These are phyloP conservation scores for Enteromius argenteus DNA, from an alignment of 2,797 vertebrate species.

Conservation along the genomic window DNA sequence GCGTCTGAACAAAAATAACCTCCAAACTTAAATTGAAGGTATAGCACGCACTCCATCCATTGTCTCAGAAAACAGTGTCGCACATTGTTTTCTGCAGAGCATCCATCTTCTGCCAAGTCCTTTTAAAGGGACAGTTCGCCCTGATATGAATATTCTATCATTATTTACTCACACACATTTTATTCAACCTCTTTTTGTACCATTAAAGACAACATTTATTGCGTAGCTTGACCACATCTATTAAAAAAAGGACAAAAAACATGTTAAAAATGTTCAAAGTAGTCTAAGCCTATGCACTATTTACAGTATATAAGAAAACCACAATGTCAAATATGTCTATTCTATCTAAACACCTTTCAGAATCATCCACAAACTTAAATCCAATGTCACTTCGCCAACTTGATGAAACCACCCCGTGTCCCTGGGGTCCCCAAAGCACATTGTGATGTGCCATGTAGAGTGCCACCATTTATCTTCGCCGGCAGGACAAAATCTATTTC, in stretches of 20 bases:
- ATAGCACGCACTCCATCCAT: conserved; percentile 9
- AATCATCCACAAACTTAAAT: background rate
- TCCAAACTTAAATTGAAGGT: conserved; percentile 26
- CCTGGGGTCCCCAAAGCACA: conserved; percentile 23
- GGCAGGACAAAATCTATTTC: conserved; percentile 50
- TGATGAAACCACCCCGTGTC: conserved; percentile 22
- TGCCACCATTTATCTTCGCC: conserved; percentile 60
- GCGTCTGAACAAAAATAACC: conserved; percentile 52
- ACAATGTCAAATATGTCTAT: background rate
- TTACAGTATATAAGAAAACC: background rate
- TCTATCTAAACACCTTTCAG: background rate
- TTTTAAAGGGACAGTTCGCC: conserved; percentile 3
- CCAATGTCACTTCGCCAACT: conserved; percentile 13
- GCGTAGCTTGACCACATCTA: background rate
- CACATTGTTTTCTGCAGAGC: conserved; percentile 18
- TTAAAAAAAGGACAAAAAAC: background rate
- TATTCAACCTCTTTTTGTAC: background rate
- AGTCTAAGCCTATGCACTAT: background rate
- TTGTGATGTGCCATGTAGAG: conserved; percentile 56
- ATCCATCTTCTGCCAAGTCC: conserved; percentile 27
- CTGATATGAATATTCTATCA: background rate
- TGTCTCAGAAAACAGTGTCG: conserved; percentile 2
- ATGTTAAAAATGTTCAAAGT: background rate
- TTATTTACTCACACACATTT: background rate
- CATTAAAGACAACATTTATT: background rate